phyloP scores from a whole-genome alignment of 2,888 invertebrate species.

The Sabellastarte sp. region DNA sequence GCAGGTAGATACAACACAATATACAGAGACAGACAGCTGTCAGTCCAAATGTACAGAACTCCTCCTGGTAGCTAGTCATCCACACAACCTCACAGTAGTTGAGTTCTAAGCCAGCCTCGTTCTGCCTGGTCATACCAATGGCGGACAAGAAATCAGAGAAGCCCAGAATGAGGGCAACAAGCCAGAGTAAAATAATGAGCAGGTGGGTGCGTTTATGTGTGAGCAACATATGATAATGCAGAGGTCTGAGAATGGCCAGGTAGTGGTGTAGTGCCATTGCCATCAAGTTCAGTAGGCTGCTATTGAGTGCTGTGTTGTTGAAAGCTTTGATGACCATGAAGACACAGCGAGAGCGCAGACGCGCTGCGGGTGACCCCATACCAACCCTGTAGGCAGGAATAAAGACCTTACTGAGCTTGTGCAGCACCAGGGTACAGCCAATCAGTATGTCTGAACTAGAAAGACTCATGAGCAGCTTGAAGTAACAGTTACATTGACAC shows the following conservation, averaged over 20 bases:
- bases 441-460: conserved; percentile 42
- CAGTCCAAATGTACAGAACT: conserved; percentile 38
- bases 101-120: too few relatives aligned
- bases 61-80: conserved; percentile 38
- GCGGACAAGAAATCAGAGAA: conserved; percentile 28
- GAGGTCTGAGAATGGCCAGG: conserved; percentile 28
- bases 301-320: conserved; percentile 38
- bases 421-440: conserved; percentile 36
- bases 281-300: conserved; percentile 31
- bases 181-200: conserved; percentile 23
- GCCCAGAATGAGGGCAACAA: conserved; percentile 23
- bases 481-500: conserved; percentile 35
- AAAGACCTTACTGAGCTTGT: conserved; percentile 37
- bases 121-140: conserved; percentile 11
- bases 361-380: conserved; percentile 21
- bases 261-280: conserved; percentile 32
- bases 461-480: conserved; percentile 43
- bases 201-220: conserved; percentile 13
- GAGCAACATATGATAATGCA: conserved; percentile 25
- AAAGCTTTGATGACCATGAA: conserved; percentile 37
- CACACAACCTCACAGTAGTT: conserved; percentile 44
- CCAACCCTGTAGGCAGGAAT: conserved; percentile 19
- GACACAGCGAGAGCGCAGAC: conserved; percentile 35
- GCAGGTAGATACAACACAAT: conserved; percentile 38
- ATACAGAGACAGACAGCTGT: conserved; percentile 36